These are phyloP conservation scores for Anoplius nigerrimus DNA, from an alignment of 2,888 invertebrate species.

Conservation along the genomic window DNA sequence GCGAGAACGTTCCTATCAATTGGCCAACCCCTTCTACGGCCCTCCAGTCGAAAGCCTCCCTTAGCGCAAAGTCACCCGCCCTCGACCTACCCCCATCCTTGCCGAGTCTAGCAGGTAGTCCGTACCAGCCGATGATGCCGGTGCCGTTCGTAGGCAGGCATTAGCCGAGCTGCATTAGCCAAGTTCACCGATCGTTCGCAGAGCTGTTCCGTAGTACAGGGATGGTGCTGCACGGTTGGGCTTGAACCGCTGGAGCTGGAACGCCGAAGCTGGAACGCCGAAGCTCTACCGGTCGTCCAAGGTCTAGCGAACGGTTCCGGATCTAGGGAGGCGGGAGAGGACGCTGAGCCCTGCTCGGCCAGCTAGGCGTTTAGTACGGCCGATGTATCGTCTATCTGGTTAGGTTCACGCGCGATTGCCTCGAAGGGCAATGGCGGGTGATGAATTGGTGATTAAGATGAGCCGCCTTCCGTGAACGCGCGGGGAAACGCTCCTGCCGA, in stretches of 20 bases:
- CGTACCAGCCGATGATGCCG: background rate
- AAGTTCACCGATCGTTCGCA: slow-evolving; percentile 2
- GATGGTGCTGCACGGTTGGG: too few relatives aligned
- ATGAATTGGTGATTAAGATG: slow-evolving; percentile 65
- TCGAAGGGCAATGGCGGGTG: slow-evolving; percentile 59
- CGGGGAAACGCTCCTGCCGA: slow-evolving; percentile 18
- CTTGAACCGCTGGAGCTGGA: too few relatives aligned
- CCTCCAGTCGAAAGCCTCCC: slow-evolving; percentile 22
- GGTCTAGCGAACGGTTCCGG: background rate
- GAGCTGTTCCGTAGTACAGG: background rate
- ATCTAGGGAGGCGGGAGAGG: too few relatives aligned
- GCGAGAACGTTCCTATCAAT: slow-evolving; percentile 60
- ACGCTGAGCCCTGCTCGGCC: slow-evolving; percentile 14
- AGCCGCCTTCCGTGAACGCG: slow-evolving; percentile 40
- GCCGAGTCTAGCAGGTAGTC: background rate
- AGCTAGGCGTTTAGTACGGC: slow-evolving; percentile 26
- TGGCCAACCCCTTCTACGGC: slow-evolving; percentile 35
- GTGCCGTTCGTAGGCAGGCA: slow-evolving; percentile 2
- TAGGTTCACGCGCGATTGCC: slow-evolving; percentile 55
- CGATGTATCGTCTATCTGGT: slow-evolving; percentile 59
- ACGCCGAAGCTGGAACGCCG: background rate
- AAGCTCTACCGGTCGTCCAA: background rate
- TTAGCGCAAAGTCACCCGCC: background rate
- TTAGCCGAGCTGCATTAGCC: slow-evolving; percentile 12
- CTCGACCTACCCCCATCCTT: background rate